Evolutionary conservation across 1,140 invertebrate genomes (phyloP), one percentile per base, ranked within the genome.

Genomic region (Bilobella aurantiaca): DNA sequence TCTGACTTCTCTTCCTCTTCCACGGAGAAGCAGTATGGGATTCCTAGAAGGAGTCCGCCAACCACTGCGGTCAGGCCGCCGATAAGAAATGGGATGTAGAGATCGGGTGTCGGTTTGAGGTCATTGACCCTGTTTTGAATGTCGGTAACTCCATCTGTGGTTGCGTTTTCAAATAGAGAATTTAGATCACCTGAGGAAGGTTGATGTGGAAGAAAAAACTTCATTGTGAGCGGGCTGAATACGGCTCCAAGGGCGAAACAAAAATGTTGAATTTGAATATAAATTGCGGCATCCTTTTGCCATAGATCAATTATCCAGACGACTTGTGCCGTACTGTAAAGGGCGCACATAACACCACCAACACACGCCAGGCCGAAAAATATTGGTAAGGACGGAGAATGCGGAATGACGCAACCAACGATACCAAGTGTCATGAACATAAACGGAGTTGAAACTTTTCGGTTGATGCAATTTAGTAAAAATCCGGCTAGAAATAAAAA

Each of bases 301-400:
- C 62, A 64, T 53, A 67, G 58, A 59, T 67, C 66, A 18, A 67
- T 21, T 34, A 67, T 64, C 66, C 66, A 68, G 3, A 64, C 66
- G 29, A 68, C 21, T 58, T 68, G 62, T 3, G 62, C 31, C 2
- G 27, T 58, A 46, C 64, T 63, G 30, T 64, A 68, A 16, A 23
- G 25, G 2, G 62, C 66, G 3, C 58, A 31, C 3, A n/a, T 23
- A 27, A 65, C 18, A n/a, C 64, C 64, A 8, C 42, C 25, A 29
- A 65, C 8, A 21, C 3, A 56, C 8, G 25, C 64, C 2, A 30
- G 8, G 1, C 18, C 25, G 28, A 65, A 59, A 32, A 65, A 65
- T 3, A 18, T 12, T 1, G 42, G 28, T 21, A 65, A 25, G 27
- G 28, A 25, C 14, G 64, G 64, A 46, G 32, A 59, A n/a, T 25